Base-by-base conservation (phyloP, 1,140 invertebrate genomes). In the Aphaenogaster floridana region DNA sequence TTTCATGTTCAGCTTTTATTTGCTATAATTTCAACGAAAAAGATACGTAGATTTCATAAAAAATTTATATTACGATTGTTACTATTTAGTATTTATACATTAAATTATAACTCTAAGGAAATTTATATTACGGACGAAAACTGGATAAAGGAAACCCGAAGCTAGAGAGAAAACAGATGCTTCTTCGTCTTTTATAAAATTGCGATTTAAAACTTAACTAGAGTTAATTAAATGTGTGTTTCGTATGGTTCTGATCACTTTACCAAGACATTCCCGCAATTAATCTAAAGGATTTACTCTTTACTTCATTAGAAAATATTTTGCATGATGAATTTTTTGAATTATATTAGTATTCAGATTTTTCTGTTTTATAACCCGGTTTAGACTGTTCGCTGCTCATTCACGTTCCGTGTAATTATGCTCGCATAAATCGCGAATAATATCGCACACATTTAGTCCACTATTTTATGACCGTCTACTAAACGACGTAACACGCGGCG, bases 361-460 rank as follows among this genome's bases (percentile, higher is more conserved):
- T 39, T 21, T 72, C 42, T n/a, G n/a, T 76, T 17, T 50, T 50
- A 50, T 8, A 76, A 21, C 57, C 17, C 45, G 57, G 3, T 74
- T 84, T 84, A 84, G 42, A 61, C 54, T 72, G 63, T 54, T 80
- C 28, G 50, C 50, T 81, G 28, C 28, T 74, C 80, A 48, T 72
- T 83, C 28, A n/a, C 54, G 68, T 83, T 39, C 34, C 34, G 45
- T 71, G 36, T 61, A 84, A 84, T 84, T 74, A 76, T 76, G 57
- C 69, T 39, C 42, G 13, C 54, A 59, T 74, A 84, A 83, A 84
- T 74, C 45, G 15, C 42, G 52, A 72, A 83, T 74, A 83, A 61
- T 84, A 76, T 39, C 17, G 52, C 28, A 11, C 34, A 54, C 34
- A 54, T 80, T 80, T 68, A 39, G 21, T 64, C 42, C 42, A 9